phyloP scores from a whole-genome alignment of 2,113 vertebrate genomes.

The Carassius carassius region DNA sequence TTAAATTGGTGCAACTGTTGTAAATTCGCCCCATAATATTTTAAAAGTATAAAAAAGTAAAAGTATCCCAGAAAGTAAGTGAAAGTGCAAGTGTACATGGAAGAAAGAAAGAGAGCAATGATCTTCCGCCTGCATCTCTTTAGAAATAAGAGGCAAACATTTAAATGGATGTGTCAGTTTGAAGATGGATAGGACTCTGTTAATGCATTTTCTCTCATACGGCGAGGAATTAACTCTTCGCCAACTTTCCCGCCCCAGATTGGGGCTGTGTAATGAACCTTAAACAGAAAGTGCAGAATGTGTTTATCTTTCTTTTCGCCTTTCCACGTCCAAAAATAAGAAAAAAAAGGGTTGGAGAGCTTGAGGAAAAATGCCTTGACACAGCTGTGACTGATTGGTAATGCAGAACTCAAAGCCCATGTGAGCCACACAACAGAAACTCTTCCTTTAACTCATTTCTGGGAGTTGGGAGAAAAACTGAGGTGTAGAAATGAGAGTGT shows the following conservation, averaged over 20 bases:
- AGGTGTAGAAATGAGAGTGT: slow-evolving; percentile 59
- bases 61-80: slow-evolving; percentile 54
- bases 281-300: slow-evolving; percentile 64
- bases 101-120: slow-evolving; percentile 40
- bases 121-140: slow-evolving; percentile 58
- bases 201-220: slow-evolving; percentile 73
- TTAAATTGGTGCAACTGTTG: background rate
- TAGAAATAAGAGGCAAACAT: slow-evolving; percentile 68
- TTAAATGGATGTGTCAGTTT: slow-evolving; percentile 74
- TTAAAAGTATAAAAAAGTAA: background rate
- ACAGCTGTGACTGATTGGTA: slow-evolving; percentile 66
- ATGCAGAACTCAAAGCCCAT: slow-evolving; percentile 68
- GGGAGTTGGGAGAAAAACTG: slow-evolving; percentile 22
- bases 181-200: slow-evolving; percentile 75
- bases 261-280: slow-evolving; percentile 72
- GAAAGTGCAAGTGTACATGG: background rate
- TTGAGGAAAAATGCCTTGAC: slow-evolving; percentile 59
- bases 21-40: background rate
- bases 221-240: slow-evolving; percentile 72
- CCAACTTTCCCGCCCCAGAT: slow-evolving; percentile 65
- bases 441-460: slow-evolving; percentile 31
- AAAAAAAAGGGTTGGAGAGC: slow-evolving; percentile 35
- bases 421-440: slow-evolving; percentile 63
- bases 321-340: slow-evolving; percentile 43
- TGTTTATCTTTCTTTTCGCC: slow-evolving; percentile 65